Percentiles rank a stretch among this genome's conserved stretches.
These are phyloP conservation scores for Neoniphon sammara DNA, from an alignment of 2,797 vertebrate genomes.

Conservation along the genomic window DNA sequence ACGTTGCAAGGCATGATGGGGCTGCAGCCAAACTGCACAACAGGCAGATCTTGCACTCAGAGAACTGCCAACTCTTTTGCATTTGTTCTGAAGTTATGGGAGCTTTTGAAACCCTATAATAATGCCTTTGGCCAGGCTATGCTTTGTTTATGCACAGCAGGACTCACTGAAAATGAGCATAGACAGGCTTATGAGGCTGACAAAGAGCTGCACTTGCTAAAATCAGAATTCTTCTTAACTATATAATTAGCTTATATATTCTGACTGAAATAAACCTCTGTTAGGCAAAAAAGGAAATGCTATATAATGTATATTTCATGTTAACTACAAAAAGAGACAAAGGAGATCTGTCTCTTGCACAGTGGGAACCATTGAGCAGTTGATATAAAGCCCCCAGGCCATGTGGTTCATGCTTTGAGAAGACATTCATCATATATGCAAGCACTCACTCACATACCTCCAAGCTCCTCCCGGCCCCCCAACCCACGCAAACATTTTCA, in stretches of 20 bases:
- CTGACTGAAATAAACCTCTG: slow-evolving; percentile 32
- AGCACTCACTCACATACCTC: slow-evolving; percentile 26
- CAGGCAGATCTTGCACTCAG: slow-evolving; percentile 58
- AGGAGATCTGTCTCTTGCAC: slow-evolving; percentile 38
- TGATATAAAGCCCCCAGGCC: slow-evolving; percentile 42
- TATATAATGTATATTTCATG: slow-evolving; percentile 37
- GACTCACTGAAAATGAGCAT: slow-evolving; percentile 69
- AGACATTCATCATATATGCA: slow-evolving; percentile 46
- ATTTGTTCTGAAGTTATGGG: slow-evolving; percentile 76
- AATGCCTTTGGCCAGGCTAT: slow-evolving; percentile 69
- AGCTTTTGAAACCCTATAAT: slow-evolving; percentile 77
- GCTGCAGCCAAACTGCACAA: slow-evolving; percentile 76
- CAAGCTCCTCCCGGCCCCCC: slow-evolving; percentile 20
- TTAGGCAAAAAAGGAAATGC: slow-evolving; percentile 20
- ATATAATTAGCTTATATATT: slow-evolving; percentile 47
- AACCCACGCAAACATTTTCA: slow-evolving; percentile 34
- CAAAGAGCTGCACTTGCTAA: slow-evolving; percentile 63
- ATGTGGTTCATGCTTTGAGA: slow-evolving; percentile 37
- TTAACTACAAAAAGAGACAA: slow-evolving; percentile 45
- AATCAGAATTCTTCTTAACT: slow-evolving; percentile 67
- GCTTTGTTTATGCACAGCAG: slow-evolving; percentile 75
- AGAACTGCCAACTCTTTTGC: slow-evolving; percentile 66
- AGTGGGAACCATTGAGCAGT: slow-evolving; percentile 49
- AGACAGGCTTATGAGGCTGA: slow-evolving; percentile 64
- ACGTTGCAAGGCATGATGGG: slow-evolving; percentile 64